Percentiles rank a stretch among this genome's conserved stretches.
phyloP scores from a whole-genome alignment of 2,888 invertebrate species.

The Xylota sylvarum region DNA sequence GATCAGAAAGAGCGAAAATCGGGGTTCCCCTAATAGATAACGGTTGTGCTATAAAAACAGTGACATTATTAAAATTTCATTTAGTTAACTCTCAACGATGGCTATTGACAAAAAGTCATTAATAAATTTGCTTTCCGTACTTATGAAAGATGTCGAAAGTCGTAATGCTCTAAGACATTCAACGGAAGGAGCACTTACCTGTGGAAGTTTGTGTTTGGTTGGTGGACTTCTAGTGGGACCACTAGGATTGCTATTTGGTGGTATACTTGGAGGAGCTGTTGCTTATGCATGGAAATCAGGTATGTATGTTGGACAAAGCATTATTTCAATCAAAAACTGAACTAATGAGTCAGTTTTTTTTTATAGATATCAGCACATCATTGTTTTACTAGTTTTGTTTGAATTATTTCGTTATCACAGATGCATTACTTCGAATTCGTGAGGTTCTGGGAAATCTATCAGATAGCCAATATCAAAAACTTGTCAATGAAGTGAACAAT shows the following conservation, averaged over 20 bases:
- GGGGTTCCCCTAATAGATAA: too few relatives aligned
- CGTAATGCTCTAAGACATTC: conserved; percentile 82
- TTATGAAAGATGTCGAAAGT: conserved; percentile 82
- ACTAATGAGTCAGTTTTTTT: too few relatives aligned
- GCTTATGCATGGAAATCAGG: conserved; percentile 82
- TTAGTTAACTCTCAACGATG: too few relatives aligned
- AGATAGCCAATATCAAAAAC: conserved; percentile 80
- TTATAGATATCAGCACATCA: too few relatives aligned
- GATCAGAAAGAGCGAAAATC: too few relatives aligned
- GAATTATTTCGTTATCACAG: conserved; percentile 76
- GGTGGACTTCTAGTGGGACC: conserved; percentile 83
- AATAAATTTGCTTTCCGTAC: conserved; percentile 82
- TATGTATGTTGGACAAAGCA: too few relatives aligned
- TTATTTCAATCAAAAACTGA: too few relatives aligned
- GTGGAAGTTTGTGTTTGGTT: conserved; percentile 82
- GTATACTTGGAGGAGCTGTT: conserved; percentile 82
- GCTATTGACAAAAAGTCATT: conserved; percentile 82
- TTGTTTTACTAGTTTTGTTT: too few relatives aligned
- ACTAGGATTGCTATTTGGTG: conserved; percentile 82
- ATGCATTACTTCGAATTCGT: conserved; percentile 82
- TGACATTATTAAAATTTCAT: too few relatives aligned
- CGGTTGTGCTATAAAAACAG: too few relatives aligned
- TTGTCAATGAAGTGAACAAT: conserved; percentile 80
- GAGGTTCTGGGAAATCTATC: conserved; percentile 83
- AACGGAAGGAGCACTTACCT: conserved; percentile 82